Percentiles rank a stretch among this genome's conserved stretches.
Conservation (phyloP, 2,888 invertebrate genomes). For the Hylaea fasciaria region DNA sequence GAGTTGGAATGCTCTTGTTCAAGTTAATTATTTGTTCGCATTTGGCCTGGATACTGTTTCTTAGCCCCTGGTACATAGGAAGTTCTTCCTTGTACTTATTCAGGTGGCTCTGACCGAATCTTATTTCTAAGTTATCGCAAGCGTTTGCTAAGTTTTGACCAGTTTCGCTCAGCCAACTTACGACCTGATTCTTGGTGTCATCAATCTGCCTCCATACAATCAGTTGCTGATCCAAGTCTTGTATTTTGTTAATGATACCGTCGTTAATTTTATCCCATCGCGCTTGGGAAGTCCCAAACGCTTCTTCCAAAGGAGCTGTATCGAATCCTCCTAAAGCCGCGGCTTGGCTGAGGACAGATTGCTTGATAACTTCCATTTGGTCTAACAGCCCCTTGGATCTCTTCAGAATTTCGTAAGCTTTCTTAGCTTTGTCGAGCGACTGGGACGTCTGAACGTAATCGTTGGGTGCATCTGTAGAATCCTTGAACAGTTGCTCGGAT, state of each 20-base stretch:
- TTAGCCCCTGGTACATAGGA: slow-evolving; percentile 90
- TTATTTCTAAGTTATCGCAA: slow-evolving; percentile 91
- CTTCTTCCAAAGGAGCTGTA: slow-evolving; percentile 83
- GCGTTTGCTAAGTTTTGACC: slow-evolving; percentile 91
- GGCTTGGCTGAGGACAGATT: slow-evolving; percentile 88
- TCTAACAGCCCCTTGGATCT: slow-evolving; percentile 91
- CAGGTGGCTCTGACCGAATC: slow-evolving; percentile 91
- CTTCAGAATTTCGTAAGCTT: slow-evolving; percentile 89
- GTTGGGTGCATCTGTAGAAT: slow-evolving; percentile 87
- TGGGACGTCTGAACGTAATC: slow-evolving; percentile 90
- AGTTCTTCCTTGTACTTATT: slow-evolving; percentile 94
- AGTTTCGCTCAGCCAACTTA: slow-evolving; percentile 93
- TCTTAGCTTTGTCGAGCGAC: slow-evolving; percentile 90
- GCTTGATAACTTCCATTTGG: slow-evolving; percentile 90
- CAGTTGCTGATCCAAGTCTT: slow-evolving; percentile 93
- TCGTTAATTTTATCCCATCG: slow-evolving; percentile 90
- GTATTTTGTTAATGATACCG: slow-evolving; percentile 89
- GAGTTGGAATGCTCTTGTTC: slow-evolving; percentile 89
- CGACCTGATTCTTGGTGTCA: slow-evolving; percentile 92
- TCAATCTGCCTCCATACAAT: slow-evolving; percentile 97
- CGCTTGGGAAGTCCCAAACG: slow-evolving; percentile 86
- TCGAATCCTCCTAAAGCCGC: slow-evolving; percentile 88
- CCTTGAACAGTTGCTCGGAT: slow-evolving; percentile 87
- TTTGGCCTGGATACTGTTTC: slow-evolving; percentile 91
- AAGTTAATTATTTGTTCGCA: slow-evolving; percentile 91